Evolutionary conservation across 2,113 vertebrate species (phyloP).

Genomic region (Crocuta crocuta): DNA sequence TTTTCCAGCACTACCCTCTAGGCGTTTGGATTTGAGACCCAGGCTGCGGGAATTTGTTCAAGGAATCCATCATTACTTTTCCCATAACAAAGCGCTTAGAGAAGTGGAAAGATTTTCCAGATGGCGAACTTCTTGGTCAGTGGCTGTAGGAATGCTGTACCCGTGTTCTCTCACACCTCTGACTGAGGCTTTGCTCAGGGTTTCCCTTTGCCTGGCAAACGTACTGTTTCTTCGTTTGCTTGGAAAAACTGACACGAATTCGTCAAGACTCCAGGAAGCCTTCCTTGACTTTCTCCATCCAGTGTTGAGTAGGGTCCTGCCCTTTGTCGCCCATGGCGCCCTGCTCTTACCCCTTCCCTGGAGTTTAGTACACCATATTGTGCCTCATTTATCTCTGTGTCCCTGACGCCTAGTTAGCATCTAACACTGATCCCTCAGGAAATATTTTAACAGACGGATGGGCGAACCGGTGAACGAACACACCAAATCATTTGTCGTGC

Average conservation of each 20-base stretch:
- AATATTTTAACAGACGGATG: not conserved
- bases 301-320: not conserved
- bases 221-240: conserved; percentile 17
- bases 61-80: conserved; percentile 60
- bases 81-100: conserved; percentile 39
- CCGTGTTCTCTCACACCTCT: conserved; percentile 18
- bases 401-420: not conserved
- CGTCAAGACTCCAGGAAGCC: not conserved
- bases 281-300: not conserved
- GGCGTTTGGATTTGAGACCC: conserved; percentile 47
- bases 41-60: not conserved
- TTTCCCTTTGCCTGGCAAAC: conserved; percentile 46
- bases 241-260: not conserved
- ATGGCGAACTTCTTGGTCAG: conserved; percentile 46
- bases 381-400: not conserved
- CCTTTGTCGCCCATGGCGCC: not conserved
- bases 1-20: conserved; percentile 3
- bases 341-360: not conserved
- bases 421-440: not conserved
- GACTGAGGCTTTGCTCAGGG: conserved; percentile 1
- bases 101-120: conserved; percentile 63
- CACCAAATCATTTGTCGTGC: not conserved
- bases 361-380: not conserved
- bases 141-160: not conserved
- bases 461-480: not conserved